phyloP scores from a whole-genome alignment of 2,113 vertebrate genomes.

The Menura novaehollandiae region DNA sequence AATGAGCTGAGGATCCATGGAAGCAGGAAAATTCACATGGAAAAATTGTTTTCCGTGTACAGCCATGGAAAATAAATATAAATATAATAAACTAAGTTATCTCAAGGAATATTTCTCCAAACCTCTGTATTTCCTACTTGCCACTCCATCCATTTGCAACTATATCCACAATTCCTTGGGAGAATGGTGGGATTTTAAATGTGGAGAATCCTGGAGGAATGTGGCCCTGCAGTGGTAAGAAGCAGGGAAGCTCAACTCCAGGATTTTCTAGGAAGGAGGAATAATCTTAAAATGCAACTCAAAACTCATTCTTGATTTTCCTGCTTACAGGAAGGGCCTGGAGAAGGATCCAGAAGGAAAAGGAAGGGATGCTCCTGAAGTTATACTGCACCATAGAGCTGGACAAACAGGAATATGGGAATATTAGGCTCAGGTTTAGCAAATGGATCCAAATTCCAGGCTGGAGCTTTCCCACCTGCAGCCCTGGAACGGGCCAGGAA shows the following conservation, averaged over 20 bases:
- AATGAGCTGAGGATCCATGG: fast-evolving
- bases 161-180: neutral
- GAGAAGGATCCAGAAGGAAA: neutral
- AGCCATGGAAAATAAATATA: neutral
- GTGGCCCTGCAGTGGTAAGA: neutral
- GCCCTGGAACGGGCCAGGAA: neutral
- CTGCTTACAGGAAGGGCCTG: neutral
- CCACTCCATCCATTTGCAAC: neutral
- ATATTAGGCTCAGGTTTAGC: neutral
- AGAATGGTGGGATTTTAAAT: neutral
- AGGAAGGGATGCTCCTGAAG: neutral
- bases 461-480: neutral
- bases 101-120: neutral
- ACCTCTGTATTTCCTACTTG: neutral
- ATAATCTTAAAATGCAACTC: neutral
- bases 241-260: neutral
- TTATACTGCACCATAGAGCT: neutral
- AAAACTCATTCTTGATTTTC: neutral
- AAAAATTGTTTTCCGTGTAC: neutral
- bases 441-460: neutral
- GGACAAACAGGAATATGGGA: neutral
- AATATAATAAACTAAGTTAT: neutral
- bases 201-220: neutral
- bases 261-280: neutral
- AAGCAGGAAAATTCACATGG: neutral